These are phyloP conservation scores for Lordiphosa mommai DNA, from an alignment of 1,140 invertebrate genomes.

Conservation along the genomic window DNA sequence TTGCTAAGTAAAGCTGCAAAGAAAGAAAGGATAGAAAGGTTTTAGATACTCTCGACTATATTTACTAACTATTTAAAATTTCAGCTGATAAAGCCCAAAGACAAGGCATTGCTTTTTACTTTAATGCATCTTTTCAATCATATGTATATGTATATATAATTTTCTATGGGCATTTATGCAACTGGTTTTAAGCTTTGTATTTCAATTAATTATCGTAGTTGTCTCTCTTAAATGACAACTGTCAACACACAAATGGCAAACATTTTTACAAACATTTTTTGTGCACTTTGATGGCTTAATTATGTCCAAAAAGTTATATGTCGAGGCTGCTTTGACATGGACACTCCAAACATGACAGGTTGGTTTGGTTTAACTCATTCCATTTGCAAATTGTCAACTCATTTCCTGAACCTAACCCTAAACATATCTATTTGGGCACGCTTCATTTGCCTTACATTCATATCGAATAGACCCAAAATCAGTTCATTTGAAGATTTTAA, in stretches of 20 bases:
- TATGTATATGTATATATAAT: neutral
- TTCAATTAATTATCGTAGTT: conserved; percentile 65
- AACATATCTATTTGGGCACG: conserved; percentile 57
- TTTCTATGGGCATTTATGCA: neutral
- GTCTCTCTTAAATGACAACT: conserved; percentile 49
- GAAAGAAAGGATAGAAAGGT: too few species aligned
- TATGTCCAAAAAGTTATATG: conserved; percentile 68
- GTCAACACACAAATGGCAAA: conserved; percentile 71
- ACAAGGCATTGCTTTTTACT: too few species aligned
- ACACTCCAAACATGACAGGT: conserved; percentile 1
- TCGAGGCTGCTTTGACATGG: conserved; percentile 42
- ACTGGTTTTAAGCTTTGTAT: conserved; percentile 12
- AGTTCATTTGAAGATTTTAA: conserved; percentile 24
- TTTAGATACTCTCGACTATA: too few species aligned
- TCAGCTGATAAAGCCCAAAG: too few species aligned
- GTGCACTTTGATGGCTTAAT: conserved; percentile 65
- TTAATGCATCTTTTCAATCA: too few species aligned
- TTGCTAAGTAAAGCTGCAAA: too few species aligned
- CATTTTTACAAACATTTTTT: conserved; percentile 33
- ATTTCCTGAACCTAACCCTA: conserved; percentile 38
- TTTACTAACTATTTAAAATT: too few species aligned
- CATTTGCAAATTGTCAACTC: conserved; percentile 44
- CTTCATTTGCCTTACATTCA: conserved; percentile 54
- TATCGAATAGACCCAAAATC: conserved; percentile 28
- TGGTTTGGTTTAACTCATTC: neutral